Evolutionary conservation across 1,140 invertebrate species (phyloP).

Genomic region (Adelges cooleyi): DNA sequence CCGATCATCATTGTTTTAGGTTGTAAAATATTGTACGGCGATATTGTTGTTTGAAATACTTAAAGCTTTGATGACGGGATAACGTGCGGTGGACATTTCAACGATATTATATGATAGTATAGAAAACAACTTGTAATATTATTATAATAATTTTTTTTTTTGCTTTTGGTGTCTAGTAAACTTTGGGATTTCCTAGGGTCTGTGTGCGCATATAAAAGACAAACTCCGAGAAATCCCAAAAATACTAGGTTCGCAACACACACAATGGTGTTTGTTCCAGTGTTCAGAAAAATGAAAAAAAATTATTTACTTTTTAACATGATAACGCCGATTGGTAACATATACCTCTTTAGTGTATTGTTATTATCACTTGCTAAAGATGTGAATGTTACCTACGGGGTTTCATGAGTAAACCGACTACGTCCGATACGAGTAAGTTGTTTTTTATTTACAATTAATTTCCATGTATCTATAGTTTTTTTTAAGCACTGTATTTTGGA

Average conservation of each 20-base stretch:
- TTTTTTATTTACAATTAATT: neutral
- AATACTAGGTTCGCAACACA: neutral
- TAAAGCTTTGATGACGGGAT: slow-evolving; percentile 20
- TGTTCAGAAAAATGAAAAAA: too few relatives aligned
- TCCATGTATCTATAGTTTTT: neutral
- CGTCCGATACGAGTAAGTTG: too few relatives aligned
- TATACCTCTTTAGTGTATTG: neutral
- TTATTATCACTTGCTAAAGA: neutral
- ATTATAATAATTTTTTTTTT: too few relatives aligned
- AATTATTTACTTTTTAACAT: too few relatives aligned
- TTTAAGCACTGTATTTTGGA: neutral
- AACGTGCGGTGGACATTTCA: neutral
- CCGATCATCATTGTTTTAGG: neutral
- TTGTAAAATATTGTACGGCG: neutral
- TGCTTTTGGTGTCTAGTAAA: too few relatives aligned
- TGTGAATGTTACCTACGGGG: neutral
- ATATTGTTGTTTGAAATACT: neutral
- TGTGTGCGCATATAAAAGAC: neutral
- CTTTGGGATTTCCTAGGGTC: neutral
- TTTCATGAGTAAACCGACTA: too few relatives aligned
- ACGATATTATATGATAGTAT: neutral
- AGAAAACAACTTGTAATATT: too few relatives aligned
- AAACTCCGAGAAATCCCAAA: neutral
- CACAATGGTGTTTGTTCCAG: too few relatives aligned
- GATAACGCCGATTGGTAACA: neutral